A percentile compares a stretch with the other conserved stretches of the same genome.
Evolutionary conservation across 2,888 invertebrate genomes (phyloP).

Genomic region (Pocota personata): DNA sequence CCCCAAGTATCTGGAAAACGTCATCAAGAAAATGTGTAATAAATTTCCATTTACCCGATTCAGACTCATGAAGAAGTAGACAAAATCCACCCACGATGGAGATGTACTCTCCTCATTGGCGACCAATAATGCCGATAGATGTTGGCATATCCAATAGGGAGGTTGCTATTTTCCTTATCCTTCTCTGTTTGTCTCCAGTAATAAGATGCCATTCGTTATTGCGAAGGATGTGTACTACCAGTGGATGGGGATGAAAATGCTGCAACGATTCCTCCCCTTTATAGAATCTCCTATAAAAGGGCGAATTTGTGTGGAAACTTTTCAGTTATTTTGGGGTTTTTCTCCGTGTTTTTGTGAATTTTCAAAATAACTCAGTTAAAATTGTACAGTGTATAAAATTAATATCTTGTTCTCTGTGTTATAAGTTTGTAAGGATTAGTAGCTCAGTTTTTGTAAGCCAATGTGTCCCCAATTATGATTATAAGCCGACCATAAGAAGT

Average conservation of each 20-base stretch:
- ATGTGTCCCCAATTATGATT: neutral
- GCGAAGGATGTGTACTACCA: neutral
- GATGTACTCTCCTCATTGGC: slow-evolving; percentile 22
- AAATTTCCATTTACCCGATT: neutral
- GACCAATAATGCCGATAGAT: neutral
- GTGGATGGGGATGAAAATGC: neutral
- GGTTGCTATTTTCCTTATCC: slow-evolving; percentile 16
- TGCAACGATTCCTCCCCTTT: neutral
- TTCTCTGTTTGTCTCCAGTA: neutral
- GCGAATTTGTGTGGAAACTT: neutral
- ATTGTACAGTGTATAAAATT: neutral
- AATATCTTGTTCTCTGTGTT: neutral
- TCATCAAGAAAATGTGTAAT: neutral
- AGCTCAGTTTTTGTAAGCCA: neutral
- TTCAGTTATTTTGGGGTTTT: slow-evolving; percentile 44
- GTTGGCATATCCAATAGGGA: slow-evolving; percentile 29
- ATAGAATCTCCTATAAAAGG: slow-evolving; percentile 47
- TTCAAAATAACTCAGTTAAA: neutral
- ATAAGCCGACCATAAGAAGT: neutral
- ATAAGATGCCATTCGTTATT: neutral
- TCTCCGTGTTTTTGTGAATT: slow-evolving; percentile 20
- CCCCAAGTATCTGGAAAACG: neutral
- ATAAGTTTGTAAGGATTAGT: neutral
- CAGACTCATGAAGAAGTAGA: neutral
- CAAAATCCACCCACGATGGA: neutral